Conservation (phyloP, 2,888 invertebrate genomes). For the Capitulum mitella region DNA sequence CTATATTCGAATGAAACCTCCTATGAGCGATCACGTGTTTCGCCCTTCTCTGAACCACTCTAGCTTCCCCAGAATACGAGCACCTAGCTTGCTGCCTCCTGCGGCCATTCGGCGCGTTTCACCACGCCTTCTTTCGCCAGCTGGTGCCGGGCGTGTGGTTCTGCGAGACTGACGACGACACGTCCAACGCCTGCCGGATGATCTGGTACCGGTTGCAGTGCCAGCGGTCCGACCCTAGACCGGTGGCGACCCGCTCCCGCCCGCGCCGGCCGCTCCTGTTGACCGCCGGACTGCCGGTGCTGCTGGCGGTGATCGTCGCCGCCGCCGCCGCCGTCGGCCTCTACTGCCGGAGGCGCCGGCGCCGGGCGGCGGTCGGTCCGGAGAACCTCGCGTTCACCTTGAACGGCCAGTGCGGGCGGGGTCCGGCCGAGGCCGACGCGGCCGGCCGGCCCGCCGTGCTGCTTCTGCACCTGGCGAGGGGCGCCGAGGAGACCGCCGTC, state of each 20-base stretch:
- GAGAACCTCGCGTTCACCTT: background rate
- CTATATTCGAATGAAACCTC: too few species aligned
- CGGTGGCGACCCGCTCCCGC: too few species aligned
- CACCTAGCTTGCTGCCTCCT: too few species aligned
- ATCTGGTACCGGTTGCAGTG: too few species aligned
- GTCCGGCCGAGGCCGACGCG: background rate
- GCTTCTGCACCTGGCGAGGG: background rate
- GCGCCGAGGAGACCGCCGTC: background rate
- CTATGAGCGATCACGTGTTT: too few species aligned
- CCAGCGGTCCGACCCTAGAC: background rate
- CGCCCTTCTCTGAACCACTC: too few species aligned
- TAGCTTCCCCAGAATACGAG: too few species aligned
- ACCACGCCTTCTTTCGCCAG: too few species aligned
- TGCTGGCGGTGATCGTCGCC: background rate
- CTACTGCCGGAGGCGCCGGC: background rate
- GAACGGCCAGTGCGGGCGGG: background rate
- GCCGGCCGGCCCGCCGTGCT: background rate
- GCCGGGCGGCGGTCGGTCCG: background rate
- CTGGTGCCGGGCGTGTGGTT: background rate
- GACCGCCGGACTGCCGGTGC: background rate
- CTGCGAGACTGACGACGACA: background rate
- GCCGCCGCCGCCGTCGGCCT: background rate
- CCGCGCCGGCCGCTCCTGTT: background rate
- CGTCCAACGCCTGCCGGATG: background rate
- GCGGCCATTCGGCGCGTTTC: too few species aligned